phyloP scores from a whole-genome alignment of 2,113 vertebrate species.

The Phaethon lepturus region DNA sequence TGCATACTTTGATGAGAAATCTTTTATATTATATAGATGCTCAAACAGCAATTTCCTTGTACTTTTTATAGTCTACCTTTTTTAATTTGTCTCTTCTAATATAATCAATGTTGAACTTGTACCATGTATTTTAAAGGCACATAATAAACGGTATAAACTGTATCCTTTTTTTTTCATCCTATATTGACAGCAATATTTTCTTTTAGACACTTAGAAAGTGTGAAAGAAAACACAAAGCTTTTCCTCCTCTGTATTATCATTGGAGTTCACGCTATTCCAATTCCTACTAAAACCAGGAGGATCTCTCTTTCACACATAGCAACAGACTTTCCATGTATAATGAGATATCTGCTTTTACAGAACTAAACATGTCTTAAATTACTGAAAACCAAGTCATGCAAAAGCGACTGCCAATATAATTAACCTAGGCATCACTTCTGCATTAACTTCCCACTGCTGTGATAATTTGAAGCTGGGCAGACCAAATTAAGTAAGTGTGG shows the following conservation, averaged over 20 bases:
- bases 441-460: not conserved
- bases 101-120: fast-evolving
- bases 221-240: conserved; percentile 13
- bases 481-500: not conserved
- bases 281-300: conserved; percentile 13
- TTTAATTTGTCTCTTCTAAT: not conserved
- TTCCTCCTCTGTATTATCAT: conserved; percentile 13
- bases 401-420: conserved; percentile 14
- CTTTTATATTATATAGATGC: not conserved
- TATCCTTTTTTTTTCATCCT: not conserved
- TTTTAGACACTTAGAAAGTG: not conserved
- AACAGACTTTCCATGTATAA: not conserved
- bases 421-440: conserved; percentile 12
- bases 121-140: not conserved
- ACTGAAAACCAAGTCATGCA: not conserved
- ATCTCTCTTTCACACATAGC: conserved; percentile 14
- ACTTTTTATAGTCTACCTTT: not conserved
- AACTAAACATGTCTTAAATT: not conserved
- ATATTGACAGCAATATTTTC: conserved; percentile 1
- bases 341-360: conserved; percentile 25
- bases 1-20: not conserved
- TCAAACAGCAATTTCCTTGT: not conserved
- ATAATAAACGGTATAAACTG: not conserved
- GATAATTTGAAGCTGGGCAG: conserved; percentile 5
- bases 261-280: not conserved